Evolutionary conservation across 2,797 vertebrate genomes (phyloP), one percentile per base, ranked within the genome.

Genomic region (Capromys pilorides): DNA sequence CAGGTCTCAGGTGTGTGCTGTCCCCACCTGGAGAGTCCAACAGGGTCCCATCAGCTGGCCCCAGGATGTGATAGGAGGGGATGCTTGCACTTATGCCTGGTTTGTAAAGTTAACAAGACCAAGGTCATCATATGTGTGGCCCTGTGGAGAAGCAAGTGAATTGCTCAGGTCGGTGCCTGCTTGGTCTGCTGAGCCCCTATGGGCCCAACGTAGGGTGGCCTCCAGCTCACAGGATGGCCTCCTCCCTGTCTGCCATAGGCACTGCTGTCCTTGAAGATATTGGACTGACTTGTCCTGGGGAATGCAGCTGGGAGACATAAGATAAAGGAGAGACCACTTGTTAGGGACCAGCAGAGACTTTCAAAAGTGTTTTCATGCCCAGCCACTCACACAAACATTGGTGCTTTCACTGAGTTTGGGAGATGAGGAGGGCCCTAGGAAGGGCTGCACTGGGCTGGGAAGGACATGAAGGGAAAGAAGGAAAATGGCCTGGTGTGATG

Each of bases 111-210:
- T 99, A 99, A 98, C 99, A 98, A 98, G 98, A 98, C 98, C 98
- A 98, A 97, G 98, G 98, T 99, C 99, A 99, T 98, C 99, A 98
- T 99, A 99, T 99, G 99, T 99, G 99, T 99, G 99, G 99, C 98
- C 96, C 98, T 99, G 99, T 99, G 99, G 98, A 99, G 98, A 99
- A 98, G 98, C 98, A 98, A 99, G 99, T 98, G 98, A 99, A 99
- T 99, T 98, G 98, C 33, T 82, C 61, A 69, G 95, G 96, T 94
- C 97, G 16, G 54, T 57, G 54, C 96, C 97, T 62, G 62, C 83
- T 97, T 97, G 82, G 71, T 85, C 71, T 97, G 95, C 87, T 93
- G 90, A 75, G 97, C 75, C 84, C 90, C 93, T 84, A 88, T 24
- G 51, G 92, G 93, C 77, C 92, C 12, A 49, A 73, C 49, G 39